Base-by-base conservation (phyloP, 2,888 invertebrate species). In the Merodon equestris region DNA sequence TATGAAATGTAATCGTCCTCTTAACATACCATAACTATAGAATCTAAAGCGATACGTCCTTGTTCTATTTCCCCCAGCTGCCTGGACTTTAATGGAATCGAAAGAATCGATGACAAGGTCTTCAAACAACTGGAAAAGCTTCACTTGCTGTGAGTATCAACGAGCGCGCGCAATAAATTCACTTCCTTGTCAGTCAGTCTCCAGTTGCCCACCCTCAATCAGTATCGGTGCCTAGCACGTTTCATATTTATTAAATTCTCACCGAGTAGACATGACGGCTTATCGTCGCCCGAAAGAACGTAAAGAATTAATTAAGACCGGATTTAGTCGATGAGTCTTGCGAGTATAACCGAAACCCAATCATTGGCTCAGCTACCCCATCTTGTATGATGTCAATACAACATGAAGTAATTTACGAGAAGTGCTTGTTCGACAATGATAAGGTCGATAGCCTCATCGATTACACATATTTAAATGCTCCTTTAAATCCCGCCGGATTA, bases 1-100 rank as follows among this genome's bases (percentile, higher is more conserved):
- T 84, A 82, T 60, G 90, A 91, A 83, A 84, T 91, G 91, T 91
- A 87, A 90, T 90, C 88, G 82, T 40, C n/a, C n/a, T n/a, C 5
- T 12, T 17, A 13, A 14, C 42, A 13, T 42, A 42, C 12, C 42
- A 13, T 13, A 12, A n/a, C n/a, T n/a, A n/a, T n/a, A n/a, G n/a
- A n/a, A 2, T 27, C 27, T 27, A 7, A 27, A 27, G 27, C 7
- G 7, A 7, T 7, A 27, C 7, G 7, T 27, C 27, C 27, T 27
- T 27, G 7, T 27, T 27, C 7, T 27, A 27, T 27, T n/a, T 38
- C 79, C 88, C 85, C 58, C 84, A 91, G 91, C 77, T 86, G 86
- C 83, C 85, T 91, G 81, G 88, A 89, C 83, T 83, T 86, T 76
- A 91, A 91, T 86, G 82, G 83, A 53, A 90, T 91, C 66, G 86